Conservation (phyloP, 2,888 invertebrate genomes). For the Caradrina clavipalpis region DNA sequence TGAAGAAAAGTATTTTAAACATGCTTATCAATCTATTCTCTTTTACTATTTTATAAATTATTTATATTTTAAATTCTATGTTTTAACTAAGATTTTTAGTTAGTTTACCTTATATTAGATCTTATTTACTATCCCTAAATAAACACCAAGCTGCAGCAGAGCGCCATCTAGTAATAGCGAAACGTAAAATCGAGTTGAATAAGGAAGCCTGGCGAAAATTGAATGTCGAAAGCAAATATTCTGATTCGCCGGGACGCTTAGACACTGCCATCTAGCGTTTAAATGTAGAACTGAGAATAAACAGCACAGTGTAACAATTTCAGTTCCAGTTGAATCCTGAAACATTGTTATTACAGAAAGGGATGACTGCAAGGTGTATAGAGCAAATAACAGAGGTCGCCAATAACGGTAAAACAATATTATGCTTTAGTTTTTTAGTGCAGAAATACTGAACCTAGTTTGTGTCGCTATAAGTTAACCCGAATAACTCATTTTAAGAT, state of each 20-base stretch:
- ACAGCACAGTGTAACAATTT: neutral
- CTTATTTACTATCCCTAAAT: neutral
- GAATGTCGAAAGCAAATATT: neutral
- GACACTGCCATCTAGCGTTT: conserved; percentile 52
- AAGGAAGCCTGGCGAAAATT: neutral
- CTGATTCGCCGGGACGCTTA: neutral
- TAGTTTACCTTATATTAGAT: neutral
- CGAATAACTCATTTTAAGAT: neutral
- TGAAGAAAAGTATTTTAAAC: neutral
- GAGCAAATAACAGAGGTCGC: conserved; percentile 44
- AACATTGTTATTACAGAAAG: neutral
- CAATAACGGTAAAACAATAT: neutral
- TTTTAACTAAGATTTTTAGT: too few relatives aligned
- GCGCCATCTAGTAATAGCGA: conserved; percentile 16
- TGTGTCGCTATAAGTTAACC: neutral
- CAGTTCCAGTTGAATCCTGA: conserved; percentile 4
- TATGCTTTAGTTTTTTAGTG: neutral
- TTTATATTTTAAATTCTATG: neutral
- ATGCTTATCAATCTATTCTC: too few relatives aligned
- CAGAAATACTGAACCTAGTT: too few relatives aligned
- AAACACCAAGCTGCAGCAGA: neutral
- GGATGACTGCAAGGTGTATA: neutral
- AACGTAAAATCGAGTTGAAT: neutral
- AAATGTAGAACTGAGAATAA: neutral
- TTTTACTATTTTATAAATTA: neutral